phyloP scores from a whole-genome alignment of 1,140 invertebrate species.

The Drosophila athabasca region DNA sequence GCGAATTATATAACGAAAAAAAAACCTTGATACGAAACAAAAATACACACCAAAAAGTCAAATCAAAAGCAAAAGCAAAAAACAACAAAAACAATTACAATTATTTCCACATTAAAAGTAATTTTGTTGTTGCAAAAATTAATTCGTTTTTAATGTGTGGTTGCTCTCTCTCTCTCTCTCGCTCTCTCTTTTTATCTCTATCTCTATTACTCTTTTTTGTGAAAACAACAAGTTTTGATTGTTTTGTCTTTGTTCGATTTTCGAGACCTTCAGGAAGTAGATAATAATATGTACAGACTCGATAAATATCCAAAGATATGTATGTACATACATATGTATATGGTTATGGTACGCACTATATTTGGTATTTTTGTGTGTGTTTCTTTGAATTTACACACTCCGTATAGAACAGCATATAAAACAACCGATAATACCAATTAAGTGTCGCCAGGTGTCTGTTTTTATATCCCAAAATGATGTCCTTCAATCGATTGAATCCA shows the following conservation, averaged over 20 bases:
- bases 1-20: conserved; percentile 32
- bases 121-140: conserved; percentile 32
- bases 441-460: too few relatives aligned
- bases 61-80: conserved; percentile 2
- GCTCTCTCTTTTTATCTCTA: not conserved
- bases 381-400: not conserved
- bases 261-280: conserved; percentile 30
- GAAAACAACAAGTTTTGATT: conserved; percentile 11
- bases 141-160: conserved; percentile 34
- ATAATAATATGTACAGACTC: conserved; percentile 24
- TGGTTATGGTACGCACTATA: not conserved
- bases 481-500: too few relatives aligned
- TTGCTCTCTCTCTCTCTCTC: not conserved
- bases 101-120: conserved; percentile 44
- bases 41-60: conserved; percentile 3
- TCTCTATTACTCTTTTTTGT: not conserved
- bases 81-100: conserved; percentile 22
- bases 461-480: too few relatives aligned
- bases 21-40: conserved; percentile 13
- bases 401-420: not conserved
- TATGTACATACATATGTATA: conserved; percentile 7
- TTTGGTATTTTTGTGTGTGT: not conserved
- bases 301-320: conserved; percentile 27
- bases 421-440: too few relatives aligned
- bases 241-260: conserved; percentile 19